These are phyloP conservation scores for Pseudopleuronectes americanus DNA, from an alignment of 2,797 vertebrate genomes.

Conservation along the genomic window DNA sequence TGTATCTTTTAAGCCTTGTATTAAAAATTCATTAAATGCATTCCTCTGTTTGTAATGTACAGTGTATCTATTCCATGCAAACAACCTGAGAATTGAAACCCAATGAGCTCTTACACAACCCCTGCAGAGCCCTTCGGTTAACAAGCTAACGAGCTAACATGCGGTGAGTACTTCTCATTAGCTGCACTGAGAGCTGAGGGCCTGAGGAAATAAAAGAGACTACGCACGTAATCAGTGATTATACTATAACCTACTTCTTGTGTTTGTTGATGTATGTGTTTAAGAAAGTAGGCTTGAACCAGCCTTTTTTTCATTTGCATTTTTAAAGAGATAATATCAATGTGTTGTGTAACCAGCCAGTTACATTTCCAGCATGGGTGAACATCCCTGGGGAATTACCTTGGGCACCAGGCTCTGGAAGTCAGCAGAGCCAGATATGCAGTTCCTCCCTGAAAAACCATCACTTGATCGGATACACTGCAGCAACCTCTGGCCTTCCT, in stretches of 20 bases:
- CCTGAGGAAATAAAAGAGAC: slow-evolving; percentile 1
- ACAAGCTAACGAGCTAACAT: slow-evolving; percentile 9
- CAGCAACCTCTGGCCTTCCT: slow-evolving; percentile 94
- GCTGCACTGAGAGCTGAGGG: slow-evolving; percentile 23
- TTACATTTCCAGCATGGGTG: too few relatives aligned
- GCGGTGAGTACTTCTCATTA: slow-evolving; percentile 41
- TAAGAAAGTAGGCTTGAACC: too few relatives aligned
- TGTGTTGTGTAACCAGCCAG: too few relatives aligned
- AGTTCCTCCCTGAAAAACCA: slow-evolving; percentile 96
- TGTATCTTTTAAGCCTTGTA: neutral
- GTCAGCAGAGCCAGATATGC: slow-evolving; percentile 96
- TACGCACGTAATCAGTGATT: neutral
- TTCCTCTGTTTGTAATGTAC: neutral
- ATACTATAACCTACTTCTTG: neutral
- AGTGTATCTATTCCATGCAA: neutral
- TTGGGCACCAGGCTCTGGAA: slow-evolving; percentile 99
- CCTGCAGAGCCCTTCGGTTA: slow-evolving; percentile 25
- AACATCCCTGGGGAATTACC: slow-evolving; percentile 47
- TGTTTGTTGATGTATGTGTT: neutral
- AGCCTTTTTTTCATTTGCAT: too few relatives aligned
- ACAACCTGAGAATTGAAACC: slow-evolving; percentile 1
- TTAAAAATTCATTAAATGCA: slow-evolving; percentile 1
- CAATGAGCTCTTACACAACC: slow-evolving; percentile 9
- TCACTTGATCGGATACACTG: slow-evolving; percentile 96
- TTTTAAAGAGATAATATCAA: neutral